Percentiles rank a stretch among this genome's conserved stretches.
phyloP scores from a whole-genome alignment of 2,113 vertebrate species.

The Cochlearius cochlearius region DNA sequence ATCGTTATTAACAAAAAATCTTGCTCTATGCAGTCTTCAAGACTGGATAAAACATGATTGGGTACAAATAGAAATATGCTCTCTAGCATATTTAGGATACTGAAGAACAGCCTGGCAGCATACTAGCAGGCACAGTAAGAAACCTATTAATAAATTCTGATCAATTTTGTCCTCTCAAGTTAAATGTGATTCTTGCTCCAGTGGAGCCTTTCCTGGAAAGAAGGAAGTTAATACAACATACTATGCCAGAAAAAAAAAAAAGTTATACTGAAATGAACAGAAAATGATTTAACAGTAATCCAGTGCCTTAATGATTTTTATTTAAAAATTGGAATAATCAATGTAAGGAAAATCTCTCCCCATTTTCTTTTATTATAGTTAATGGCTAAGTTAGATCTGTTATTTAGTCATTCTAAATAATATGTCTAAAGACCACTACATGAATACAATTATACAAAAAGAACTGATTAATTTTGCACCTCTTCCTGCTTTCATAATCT shows the following conservation, averaged over 20 bases:
- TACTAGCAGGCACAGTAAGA: neutral
- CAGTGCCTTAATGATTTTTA: neutral
- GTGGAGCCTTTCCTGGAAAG: conserved; percentile 14
- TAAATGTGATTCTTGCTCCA: conserved; percentile 35
- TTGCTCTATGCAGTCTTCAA: neutral
- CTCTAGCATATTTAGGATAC: neutral
- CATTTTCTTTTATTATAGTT: neutral
- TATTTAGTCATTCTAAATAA: conserved; percentile 10
- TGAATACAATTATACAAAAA: neutral
- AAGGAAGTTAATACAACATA: neutral
- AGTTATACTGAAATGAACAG: neutral
- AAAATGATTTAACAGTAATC: neutral
- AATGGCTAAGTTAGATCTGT: neutral
- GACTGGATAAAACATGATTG: neutral
- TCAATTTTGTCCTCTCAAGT: conserved; percentile 3
- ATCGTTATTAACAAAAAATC: neutral
- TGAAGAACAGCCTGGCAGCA: neutral
- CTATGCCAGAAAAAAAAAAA: neutral
- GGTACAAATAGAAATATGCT: neutral
- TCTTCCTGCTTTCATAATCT: conserved; percentile 29
- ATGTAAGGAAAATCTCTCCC: neutral
- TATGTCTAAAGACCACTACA: neutral
- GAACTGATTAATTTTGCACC: conserved; percentile 8
- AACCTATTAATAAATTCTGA: conserved; percentile 27
- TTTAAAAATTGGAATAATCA: conserved; percentile 28